Evolutionary conservation across 2,113 vertebrate species (phyloP), one percentile per base, ranked within the genome.

Genomic region (Phainopepla nitens): DNA sequence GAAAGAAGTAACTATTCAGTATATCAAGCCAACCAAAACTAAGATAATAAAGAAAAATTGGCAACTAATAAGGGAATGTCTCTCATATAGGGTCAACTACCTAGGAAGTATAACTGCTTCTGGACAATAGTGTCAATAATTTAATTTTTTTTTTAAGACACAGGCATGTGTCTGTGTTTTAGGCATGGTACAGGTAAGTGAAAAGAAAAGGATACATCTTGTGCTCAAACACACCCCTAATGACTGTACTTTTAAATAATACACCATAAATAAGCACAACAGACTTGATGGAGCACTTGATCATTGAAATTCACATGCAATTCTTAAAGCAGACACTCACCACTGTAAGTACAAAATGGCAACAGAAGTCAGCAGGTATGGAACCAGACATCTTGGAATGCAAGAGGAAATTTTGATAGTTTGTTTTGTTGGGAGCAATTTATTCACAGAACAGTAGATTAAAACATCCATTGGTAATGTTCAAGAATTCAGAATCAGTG

Each of bases 21-120:
- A 82, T 7, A 19, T 50, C 51, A 95, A 90, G 50, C 35, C 86
- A 97, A 78, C 25, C 21, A 56, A 88, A 89, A 42, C 72, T 92
- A 92, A 81, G 58, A 94, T 72, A 93, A 94, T 83, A 94, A 93
- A 90, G 71, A 86, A 92, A 93, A 88, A 69, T 4, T 64, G 12
- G 21, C 44, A 84, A 83, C 49, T 90, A 76, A 80, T 73, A 84
- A 58, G 66, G 29, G 20, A 80, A 91, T 31, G 29, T 75, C 27
- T 69, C 23, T 86, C 31, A 36, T 53, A 66, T 53, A 36, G 11
- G 20, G 51, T 42, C 56, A 80, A 21, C 68, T 75, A 49, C 25
- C 77, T 58, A 71, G 53, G 20, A 93, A 27, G 27, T 57, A 11
- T 75, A 93, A 70, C 41, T 85, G 47, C 27, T 77, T 82, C 54